Conservation (phyloP, 2,797 vertebrate genomes). For the Micromesistius poutassou region DNA sequence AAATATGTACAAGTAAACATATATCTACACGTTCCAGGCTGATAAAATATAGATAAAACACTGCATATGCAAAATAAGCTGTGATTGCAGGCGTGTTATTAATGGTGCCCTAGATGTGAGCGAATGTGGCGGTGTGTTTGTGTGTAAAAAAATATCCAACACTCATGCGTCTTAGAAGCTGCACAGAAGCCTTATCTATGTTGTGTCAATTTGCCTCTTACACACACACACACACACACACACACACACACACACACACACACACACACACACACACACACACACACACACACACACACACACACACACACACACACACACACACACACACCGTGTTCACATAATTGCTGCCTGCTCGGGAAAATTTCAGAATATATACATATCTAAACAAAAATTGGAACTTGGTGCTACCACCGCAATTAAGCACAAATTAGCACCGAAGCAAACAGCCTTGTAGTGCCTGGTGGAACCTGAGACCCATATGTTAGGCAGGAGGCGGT, state of each 20-base stretch:
- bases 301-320: neutral
- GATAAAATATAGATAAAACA: conserved; percentile 38
- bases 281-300: conserved; percentile 1
- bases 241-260: neutral
- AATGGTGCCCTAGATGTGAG: conserved; percentile 41
- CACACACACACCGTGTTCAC: neutral
- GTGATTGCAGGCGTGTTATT: conserved; percentile 52
- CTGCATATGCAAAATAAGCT: conserved; percentile 32
- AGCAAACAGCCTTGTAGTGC: conserved; percentile 22
- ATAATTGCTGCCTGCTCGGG: neutral
- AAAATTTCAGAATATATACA: neutral
- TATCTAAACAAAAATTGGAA: neutral
- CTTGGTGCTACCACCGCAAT: neutral
- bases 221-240: neutral
- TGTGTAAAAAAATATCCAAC: conserved; percentile 38
- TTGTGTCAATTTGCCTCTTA: conserved; percentile 12
- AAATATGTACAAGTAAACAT: neutral
- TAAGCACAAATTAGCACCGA: neutral
- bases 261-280: conserved; percentile 1
- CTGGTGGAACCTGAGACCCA: conserved; percentile 56
- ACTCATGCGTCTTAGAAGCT: conserved; percentile 31
- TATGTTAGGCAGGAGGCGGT: conserved; percentile 53
- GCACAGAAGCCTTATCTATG: conserved; percentile 30
- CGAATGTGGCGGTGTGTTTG: conserved; percentile 28
- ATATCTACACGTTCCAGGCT: conserved; percentile 5